Base-by-base conservation (phyloP, 35 echinoderm and acorn worm genomes). In the Heliocidaris tuberculata region DNA sequence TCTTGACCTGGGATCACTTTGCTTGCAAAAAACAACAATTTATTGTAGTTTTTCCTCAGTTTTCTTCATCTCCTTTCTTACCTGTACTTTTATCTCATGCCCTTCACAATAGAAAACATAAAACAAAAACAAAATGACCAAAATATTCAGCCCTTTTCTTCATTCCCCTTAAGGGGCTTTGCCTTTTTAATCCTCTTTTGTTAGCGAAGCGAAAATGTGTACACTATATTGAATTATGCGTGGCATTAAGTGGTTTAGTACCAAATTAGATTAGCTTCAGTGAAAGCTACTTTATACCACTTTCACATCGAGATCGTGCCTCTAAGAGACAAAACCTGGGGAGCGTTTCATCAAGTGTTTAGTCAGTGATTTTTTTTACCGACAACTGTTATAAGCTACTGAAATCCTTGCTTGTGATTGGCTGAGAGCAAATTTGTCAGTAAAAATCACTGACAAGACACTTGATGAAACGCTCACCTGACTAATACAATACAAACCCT, bases 201-300 rank as follows among this genome's bases (percentile, higher is more conserved):
- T 93, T 31, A 42, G 91, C 50, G 47, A 93, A 93, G 91, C 29
- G 91, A 93, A 93, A 93, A 93, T 93, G 90, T 93, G 91, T 93
- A 93, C 48, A 93, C 48, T 32, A 93, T 93, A 93, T 93, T 93
- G 91, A 93, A 93, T 93, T 93, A 93, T 93, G 91, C 91, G 91
- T 21, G 49, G 91, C 91, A 93, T 93, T 93, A 93, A 93, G 91
- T 93, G 91, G 91, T 93, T 93, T 93, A 93, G 47, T 13, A 30
- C 48, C 91, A 93, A 93, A 93, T 93, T 93, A 93, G 91, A 93
- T 93, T 93, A 93, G 91, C 91, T 93, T 93, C 91, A 93, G 6
- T 31, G 91, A 13, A 93, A 59, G 91, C 50, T 52, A 93, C 91
- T 93, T 89, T 48, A 89, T 32, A 6, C 87, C 87, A 9, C 19